A percentile compares a stretch with the other conserved stretches of the same genome.
These are phyloP conservation scores for Sinohyriopsis cumingii DNA, from an alignment of 2,888 invertebrate genomes.

Conservation along the genomic window DNA sequence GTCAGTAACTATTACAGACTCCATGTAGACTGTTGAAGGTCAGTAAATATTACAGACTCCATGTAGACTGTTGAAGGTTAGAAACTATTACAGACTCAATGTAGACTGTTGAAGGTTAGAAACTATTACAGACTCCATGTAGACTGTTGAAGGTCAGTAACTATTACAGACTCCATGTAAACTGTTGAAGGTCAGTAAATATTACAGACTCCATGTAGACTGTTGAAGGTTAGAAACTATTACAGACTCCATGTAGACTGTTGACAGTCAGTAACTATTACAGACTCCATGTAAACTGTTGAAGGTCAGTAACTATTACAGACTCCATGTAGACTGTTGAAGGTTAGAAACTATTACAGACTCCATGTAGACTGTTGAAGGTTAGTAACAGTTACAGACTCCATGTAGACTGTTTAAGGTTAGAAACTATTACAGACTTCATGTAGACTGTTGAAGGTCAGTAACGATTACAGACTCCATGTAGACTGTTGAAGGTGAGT, in stretches of 20 bases:
- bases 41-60: constrained; percentile 71
- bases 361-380: constrained; percentile 73
- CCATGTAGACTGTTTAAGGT: constrained; percentile 73
- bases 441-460: constrained; percentile 72
- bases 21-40: constrained; percentile 74
- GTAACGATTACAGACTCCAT: constrained; percentile 72
- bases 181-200: constrained; percentile 69
- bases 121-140: constrained; percentile 72
- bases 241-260: constrained; percentile 74
- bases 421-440: constrained; percentile 72
- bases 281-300: constrained; percentile 74
- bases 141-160: constrained; percentile 71
- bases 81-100: constrained; percentile 72
- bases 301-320: constrained; percentile 71
- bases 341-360: constrained; percentile 71
- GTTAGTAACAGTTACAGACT: constrained; percentile 70
- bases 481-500: constrained; percentile 72
- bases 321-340: constrained; percentile 73
- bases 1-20: constrained; percentile 70
- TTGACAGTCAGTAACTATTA: constrained; percentile 68
- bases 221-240: constrained; percentile 70
- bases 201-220: constrained; percentile 74
- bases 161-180: constrained; percentile 74
- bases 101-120: constrained; percentile 72
- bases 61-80: constrained; percentile 72